Evolutionary conservation across 2,888 invertebrate genomes (phyloP).

Genomic region (Ceramica pisi): DNA sequence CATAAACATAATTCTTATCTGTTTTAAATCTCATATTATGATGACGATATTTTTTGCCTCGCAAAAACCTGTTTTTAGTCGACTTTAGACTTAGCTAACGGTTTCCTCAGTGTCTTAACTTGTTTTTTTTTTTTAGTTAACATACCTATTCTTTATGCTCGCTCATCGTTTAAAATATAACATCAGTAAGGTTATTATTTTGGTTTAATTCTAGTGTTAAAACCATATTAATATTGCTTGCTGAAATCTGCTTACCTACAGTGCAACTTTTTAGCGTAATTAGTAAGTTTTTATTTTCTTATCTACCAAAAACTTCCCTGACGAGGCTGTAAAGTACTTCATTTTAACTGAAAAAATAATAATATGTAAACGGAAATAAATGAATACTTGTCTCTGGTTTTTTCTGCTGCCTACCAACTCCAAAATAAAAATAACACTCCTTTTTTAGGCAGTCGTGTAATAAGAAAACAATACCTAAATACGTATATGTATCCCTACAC

Average conservation of each 20-base stretch:
- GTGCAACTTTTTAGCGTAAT: neutral
- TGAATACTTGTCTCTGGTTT: too few species aligned
- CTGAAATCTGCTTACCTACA: neutral
- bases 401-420: too few species aligned
- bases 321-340: too few species aligned
- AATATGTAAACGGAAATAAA: too few species aligned
- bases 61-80: conserved; percentile 29
- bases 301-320: too few species aligned
- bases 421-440: too few species aligned
- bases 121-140: neutral
- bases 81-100: conserved; percentile 35
- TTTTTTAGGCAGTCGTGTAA: too few species aligned
- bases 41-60: conserved; percentile 3
- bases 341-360: too few species aligned
- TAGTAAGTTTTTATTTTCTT: neutral
- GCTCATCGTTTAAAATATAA: conserved; percentile 3
- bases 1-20: neutral
- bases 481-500: too few species aligned
- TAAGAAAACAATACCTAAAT: too few species aligned
- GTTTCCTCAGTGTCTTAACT: neutral
- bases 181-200: neutral
- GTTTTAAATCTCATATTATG: neutral
- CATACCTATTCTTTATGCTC: neutral
- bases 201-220: neutral
- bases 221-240: neutral